Evolutionary conservation across 2,113 vertebrate species (phyloP), one percentile per base, ranked within the genome.

Genomic region (Alosa alosa): DNA sequence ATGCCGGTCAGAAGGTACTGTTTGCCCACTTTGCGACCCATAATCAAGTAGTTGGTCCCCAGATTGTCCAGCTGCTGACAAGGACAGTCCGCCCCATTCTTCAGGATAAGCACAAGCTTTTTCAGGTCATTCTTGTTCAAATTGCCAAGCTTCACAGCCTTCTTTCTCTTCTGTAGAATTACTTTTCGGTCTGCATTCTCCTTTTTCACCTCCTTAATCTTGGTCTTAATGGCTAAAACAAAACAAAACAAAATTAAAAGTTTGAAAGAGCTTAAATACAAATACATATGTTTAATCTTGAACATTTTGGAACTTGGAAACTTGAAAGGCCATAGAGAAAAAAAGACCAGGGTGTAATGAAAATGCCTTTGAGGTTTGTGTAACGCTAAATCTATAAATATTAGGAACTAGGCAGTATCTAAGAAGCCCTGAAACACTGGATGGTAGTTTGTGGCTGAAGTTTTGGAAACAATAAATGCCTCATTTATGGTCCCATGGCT

Each of bases 1-100:
- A 99, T 99, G 81, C 97, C 96, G 0, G 97, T 99, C 91, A 99
- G 92, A 83, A 99, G 93, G 90, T 97, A 97, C 92, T 97, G 97
- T 90, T 95, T 94, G 89, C 97, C 97, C 90, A 97, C 97, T 90
- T 96, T 97, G 52, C 98, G 97, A 46, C 97, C 98, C 97, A 99
- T 97, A 92, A 99, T 97, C 88, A 99, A 96, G 87, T 98, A 99
- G 82, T 88, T 90, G 91, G 95, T 95, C 57, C 86, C 89, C 6
- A 96, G 93, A 93, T 97, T 96, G 88, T 99, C 97, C 89, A 99
- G 95, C 93, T 99, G 98, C 86, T 96, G 97, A 90, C 98, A 99
- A 64, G 97, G 96, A 85, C 98, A 99, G 90, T 97, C 95, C 0
- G 97, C 97, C 0, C 98, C 98, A 0, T 99, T 99, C 94, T 98